Evolutionary conservation across 2,113 vertebrate genomes (phyloP).

Genomic region (Prunella himalayana): DNA sequence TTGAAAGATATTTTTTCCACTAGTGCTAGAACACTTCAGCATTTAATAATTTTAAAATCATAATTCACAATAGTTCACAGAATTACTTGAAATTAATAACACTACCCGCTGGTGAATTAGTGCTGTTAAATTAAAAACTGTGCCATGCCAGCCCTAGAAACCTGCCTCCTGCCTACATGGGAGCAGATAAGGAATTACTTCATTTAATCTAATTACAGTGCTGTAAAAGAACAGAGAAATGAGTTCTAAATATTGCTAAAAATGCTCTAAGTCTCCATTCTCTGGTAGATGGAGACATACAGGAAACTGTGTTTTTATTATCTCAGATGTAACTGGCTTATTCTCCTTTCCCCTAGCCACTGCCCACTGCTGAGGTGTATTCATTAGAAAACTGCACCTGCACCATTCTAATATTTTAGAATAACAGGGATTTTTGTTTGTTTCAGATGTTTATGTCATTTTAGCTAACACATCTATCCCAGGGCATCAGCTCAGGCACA

Average conservation of each 20-base stretch:
- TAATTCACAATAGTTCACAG: not conserved
- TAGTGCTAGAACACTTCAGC: not conserved
- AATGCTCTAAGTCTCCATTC: not conserved
- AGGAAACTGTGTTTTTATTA: not conserved
- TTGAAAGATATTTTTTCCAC: not conserved
- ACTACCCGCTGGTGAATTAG: not conserved
- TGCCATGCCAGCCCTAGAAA: not conserved
- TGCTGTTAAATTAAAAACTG: not conserved
- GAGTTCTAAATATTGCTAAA: not conserved
- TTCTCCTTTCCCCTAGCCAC: not conserved
- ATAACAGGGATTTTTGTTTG: rapidly evolving
- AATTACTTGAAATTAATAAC: not conserved
- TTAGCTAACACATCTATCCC: not conserved
- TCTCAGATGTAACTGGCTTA: not conserved
- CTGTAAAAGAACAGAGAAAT: not conserved
- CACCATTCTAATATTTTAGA: not conserved
- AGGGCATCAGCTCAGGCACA: not conserved
- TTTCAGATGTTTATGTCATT: not conserved
- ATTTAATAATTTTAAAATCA: not conserved
- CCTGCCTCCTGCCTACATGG: not conserved
- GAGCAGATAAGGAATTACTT: not conserved
- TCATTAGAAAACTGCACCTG: not conserved
- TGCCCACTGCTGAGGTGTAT: not conserved
- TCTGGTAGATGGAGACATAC: not conserved
- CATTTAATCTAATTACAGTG: not conserved